Evolutionary conservation across 2,888 invertebrate genomes (phyloP).

Genomic region (Pseudanteris insignis): DNA sequence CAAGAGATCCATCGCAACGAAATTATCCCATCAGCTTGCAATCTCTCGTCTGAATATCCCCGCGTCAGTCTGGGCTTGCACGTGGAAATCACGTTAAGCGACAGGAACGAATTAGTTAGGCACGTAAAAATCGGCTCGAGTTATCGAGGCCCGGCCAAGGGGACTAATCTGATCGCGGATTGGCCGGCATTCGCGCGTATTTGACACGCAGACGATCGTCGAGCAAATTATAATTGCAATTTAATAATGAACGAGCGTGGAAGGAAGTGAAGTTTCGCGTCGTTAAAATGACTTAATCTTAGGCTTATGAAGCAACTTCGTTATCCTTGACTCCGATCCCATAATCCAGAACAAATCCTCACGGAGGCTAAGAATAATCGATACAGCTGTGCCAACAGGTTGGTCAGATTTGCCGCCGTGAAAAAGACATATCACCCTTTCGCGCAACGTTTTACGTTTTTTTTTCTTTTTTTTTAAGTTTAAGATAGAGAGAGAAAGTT

Average conservation of each 20-base stretch:
- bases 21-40: too few species aligned
- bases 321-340: conserved; percentile 33
- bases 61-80: too few species aligned
- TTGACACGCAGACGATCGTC: too few species aligned
- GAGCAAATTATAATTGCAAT: conserved; percentile 13
- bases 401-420: conserved; percentile 22
- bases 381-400: conserved; percentile 49
- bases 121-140: too few species aligned
- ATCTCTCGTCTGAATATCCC: too few species aligned
- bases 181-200: background rate
- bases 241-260: conserved; percentile 11
- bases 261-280: conserved; percentile 6
- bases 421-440: conserved; percentile 6
- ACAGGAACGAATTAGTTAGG: too few species aligned
- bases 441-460: background rate
- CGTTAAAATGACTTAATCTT: conserved; percentile 31
- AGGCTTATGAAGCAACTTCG: conserved; percentile 31
- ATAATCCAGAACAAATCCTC: conserved; percentile 38
- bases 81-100: too few species aligned
- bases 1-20: too few species aligned
- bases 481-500: too few species aligned
- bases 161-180: background rate
- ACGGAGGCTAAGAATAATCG: conserved; percentile 41
- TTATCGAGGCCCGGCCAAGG: too few species aligned
- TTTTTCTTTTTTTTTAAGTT: background rate